Base-by-base conservation (phyloP, 1,140 invertebrate genomes). In the Trichogramma pretiosum region DNA sequence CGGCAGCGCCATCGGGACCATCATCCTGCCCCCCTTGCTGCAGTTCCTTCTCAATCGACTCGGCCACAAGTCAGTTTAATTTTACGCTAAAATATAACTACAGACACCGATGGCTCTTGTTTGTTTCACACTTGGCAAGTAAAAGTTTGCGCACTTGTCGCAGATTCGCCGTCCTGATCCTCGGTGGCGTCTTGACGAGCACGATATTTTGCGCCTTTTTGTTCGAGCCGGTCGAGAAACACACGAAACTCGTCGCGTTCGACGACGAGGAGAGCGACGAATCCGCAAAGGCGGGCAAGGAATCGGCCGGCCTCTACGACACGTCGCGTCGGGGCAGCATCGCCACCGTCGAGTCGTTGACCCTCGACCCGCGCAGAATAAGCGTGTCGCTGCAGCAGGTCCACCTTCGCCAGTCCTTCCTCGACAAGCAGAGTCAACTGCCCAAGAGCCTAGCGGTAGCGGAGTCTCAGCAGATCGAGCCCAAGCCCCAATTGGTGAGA, bases 1-100 rank as follows among this genome's bases (percentile, higher is more conserved):
- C 1, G 89, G 88, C 3, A 89, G 85, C 54, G 85, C 87, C 1
- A 77, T 91, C 26, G 88, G 87, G 10, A 82, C 78, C 33, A 79
- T 90, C 34, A 78, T 91, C n/a, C 62, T 91, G 33, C 84, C 87
- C 4, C 81, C 87, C 0, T 73, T 85, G n/a, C 62, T 89, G 17
- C 71, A 85, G 40, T 77, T 76, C 49, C 66, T 91, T 3, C 65
- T 92, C 8, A 77, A 81, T 52, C 72, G 72, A 0, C 87, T 84
- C 54, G 85, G 84, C 5, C 87, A 85, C 58, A 78, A 80, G 82
- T 83, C 61, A 61, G 49, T 59, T 46, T 44, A 10, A 24, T 23
- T 26, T 30, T 26, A 5, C 2, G 1, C 38, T 38, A 28, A 45
- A 5, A 9, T 35, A 13, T 44, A 19, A 7, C 13, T 23, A 30